Conservation (phyloP, 2,888 invertebrate genomes). For the Zygothrica quintamaculata region DNA sequence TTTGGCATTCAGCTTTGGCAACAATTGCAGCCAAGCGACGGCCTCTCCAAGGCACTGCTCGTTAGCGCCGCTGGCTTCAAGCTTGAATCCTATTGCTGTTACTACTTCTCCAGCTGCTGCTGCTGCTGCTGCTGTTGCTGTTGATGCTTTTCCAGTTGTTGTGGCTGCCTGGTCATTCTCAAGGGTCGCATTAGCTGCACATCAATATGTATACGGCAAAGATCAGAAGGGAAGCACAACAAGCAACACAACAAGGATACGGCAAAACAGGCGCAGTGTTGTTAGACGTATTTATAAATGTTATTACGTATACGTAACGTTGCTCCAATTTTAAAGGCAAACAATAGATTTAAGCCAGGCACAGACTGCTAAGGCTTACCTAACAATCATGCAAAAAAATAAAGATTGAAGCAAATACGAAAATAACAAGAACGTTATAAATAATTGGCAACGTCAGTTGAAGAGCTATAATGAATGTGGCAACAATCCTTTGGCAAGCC, state of each 20-base stretch:
- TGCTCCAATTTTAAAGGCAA: slow-evolving; percentile 70
- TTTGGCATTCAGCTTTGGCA: slow-evolving; percentile 80
- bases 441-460: slow-evolving; percentile 48
- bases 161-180: slow-evolving; percentile 64
- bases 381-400: slow-evolving; percentile 21
- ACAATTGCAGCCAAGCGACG: slow-evolving; percentile 73
- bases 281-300: slow-evolving; percentile 81
- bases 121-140: slow-evolving; percentile 15
- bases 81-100: slow-evolving; percentile 22
- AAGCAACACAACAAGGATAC: not conserved
- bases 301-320: slow-evolving; percentile 75
- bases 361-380: slow-evolving; percentile 20
- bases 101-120: slow-evolving; percentile 7
- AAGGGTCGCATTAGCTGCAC: slow-evolving; percentile 78
- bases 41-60: slow-evolving; percentile 77
- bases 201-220: slow-evolving; percentile 61
- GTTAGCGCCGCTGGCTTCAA: slow-evolving; percentile 68
- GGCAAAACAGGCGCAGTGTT: slow-evolving; percentile 35
- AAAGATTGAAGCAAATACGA: slow-evolving; percentile 5
- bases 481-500: not conserved
- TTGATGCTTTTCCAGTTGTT: slow-evolving; percentile 4
- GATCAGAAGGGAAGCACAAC: not conserved
- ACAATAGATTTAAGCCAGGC: slow-evolving; percentile 40
- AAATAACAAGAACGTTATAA: slow-evolving; percentile 20
- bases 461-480: not conserved